phyloP scores from a whole-genome alignment of 2,888 invertebrate species.

The Macrostomum cliftonense region DNA sequence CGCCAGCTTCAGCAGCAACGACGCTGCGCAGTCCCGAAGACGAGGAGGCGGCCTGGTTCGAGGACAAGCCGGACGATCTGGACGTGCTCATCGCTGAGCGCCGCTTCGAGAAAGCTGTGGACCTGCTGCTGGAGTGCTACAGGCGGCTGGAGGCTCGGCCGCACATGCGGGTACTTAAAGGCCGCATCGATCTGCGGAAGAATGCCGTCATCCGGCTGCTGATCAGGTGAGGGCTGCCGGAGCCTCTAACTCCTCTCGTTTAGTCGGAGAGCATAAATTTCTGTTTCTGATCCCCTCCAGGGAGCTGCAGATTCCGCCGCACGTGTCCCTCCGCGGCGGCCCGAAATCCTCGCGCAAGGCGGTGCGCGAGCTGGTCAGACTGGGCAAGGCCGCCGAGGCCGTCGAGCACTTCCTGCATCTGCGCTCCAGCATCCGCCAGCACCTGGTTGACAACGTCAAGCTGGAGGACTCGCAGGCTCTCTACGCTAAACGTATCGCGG shows the following conservation, averaged over 20 bases:
- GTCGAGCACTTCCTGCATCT: slow-evolving; percentile 57
- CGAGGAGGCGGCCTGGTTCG: slow-evolving; percentile 47
- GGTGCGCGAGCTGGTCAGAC: slow-evolving; percentile 59
- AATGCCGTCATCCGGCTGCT: too few species aligned
- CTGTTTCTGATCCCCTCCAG: too few species aligned
- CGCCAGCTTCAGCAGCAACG: too few species aligned
- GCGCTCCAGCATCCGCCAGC: slow-evolving; percentile 56
- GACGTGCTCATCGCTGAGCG: slow-evolving; percentile 84
- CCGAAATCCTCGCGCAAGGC: slow-evolving; percentile 66
- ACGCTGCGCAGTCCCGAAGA: too few species aligned
- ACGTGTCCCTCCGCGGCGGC: slow-evolving; percentile 65
- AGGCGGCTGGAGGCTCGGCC: too few species aligned
- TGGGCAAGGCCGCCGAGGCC: slow-evolving; percentile 49
- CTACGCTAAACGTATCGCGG: slow-evolving; percentile 3
- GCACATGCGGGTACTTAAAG: too few species aligned
- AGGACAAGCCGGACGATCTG: slow-evolving; percentile 74
- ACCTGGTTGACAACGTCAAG: slow-evolving; percentile 19
- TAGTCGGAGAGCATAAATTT: too few species aligned
- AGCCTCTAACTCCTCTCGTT: too few species aligned
- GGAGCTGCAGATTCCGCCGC: slow-evolving; percentile 69
- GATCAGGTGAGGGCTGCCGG: too few species aligned
- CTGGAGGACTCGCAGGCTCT: slow-evolving; percentile 8
- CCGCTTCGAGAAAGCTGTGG: slow-evolving; percentile 76
- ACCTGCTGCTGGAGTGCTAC: slow-evolving; percentile 53
- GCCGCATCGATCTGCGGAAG: too few species aligned